phyloP scores from a whole-genome alignment of 2,113 vertebrate species.

The Orycteropus afer region DNA sequence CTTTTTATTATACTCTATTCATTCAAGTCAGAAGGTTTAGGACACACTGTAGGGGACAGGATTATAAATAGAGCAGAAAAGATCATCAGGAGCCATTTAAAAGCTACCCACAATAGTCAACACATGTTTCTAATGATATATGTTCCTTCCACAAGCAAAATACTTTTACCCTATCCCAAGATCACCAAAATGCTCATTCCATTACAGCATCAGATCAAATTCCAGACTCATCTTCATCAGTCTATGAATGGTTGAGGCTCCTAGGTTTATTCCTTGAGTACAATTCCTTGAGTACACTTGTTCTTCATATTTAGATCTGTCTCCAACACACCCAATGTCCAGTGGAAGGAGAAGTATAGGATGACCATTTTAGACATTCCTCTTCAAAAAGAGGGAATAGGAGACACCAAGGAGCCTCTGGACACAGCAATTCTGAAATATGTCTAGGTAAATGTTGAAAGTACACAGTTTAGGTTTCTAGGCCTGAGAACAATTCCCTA shows the following conservation, averaged over 20 bases:
- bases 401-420: not conserved
- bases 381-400: not conserved
- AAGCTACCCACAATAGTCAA: not conserved
- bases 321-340: not conserved
- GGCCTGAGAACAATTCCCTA: not conserved
- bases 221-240: not conserved
- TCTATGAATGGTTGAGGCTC: not conserved
- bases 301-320: not conserved
- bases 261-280: too few relatives aligned
- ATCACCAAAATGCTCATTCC: not conserved
- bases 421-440: not conserved
- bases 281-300: not conserved
- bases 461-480: too few relatives aligned
- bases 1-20: not conserved
- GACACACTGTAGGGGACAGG: not conserved
- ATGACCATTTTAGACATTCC: not conserved
- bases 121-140: not conserved
- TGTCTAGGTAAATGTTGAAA: not conserved
- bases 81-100: not conserved
- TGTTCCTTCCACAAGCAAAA: not conserved
- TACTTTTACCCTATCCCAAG: not conserved
- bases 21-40: not conserved
- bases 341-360: not conserved
- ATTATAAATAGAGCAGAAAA: not conserved
- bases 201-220: not conserved